Evolutionary conservation across 2,113 vertebrate genomes (phyloP).

Genomic region (Ciconia stormi): DNA sequence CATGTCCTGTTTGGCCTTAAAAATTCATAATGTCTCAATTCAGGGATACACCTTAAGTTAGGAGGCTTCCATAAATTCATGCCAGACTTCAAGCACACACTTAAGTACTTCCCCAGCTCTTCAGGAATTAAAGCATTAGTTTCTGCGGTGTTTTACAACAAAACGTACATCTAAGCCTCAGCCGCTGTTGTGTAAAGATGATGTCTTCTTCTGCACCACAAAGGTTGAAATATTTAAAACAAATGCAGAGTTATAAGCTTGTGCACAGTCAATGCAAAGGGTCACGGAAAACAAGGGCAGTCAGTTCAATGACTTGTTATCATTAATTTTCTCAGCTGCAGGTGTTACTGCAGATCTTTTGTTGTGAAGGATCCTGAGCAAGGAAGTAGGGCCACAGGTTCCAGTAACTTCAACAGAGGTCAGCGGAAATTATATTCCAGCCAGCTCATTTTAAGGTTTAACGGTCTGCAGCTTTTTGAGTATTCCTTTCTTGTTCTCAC

Average conservation of each 20-base stretch:
- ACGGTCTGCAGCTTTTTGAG: not conserved
- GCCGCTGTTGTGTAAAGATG: not conserved
- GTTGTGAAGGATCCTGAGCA: not conserved
- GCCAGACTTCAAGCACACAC: not conserved
- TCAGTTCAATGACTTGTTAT: not conserved
- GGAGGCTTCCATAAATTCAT: not conserved
- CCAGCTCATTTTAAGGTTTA: not conserved
- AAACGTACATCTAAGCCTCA: not conserved
- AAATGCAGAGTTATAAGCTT: not conserved
- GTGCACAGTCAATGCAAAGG: not conserved
- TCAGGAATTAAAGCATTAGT: not conserved
- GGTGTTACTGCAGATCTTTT: not conserved
- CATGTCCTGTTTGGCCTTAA: not conserved
- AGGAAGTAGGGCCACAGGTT: not conserved
- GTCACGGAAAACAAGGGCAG: not conserved
- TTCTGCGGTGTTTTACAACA: not conserved
- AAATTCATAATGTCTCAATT: not conserved
- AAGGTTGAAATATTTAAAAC: not conserved
- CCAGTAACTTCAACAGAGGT: not conserved
- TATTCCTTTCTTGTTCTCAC: not conserved
- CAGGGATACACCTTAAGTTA: not conserved
- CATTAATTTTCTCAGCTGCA: not conserved
- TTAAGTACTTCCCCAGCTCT: not conserved
- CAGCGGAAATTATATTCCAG: not conserved
- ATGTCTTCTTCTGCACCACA: not conserved